A percentile compares a stretch with the other conserved stretches of the same genome.
Evolutionary conservation across 2,113 vertebrate genomes (phyloP).

Genomic region (Condylura cristata): DNA sequence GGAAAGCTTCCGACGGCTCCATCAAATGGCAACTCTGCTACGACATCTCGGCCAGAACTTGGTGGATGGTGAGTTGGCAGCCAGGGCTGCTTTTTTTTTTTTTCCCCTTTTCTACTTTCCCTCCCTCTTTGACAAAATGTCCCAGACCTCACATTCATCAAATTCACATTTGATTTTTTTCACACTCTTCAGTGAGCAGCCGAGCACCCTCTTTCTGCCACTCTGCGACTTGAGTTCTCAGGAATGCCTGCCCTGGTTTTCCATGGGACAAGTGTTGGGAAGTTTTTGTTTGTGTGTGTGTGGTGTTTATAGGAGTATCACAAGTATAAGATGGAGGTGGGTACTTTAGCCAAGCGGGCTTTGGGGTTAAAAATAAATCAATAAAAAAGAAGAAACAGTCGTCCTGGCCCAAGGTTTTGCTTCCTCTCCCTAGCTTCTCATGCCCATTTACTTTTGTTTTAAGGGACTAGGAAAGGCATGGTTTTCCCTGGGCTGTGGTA

Average conservation of each 20-base stretch:
- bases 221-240: slow-evolving; percentile 66
- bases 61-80: slow-evolving; percentile 99
- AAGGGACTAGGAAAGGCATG: neutral
- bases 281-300: neutral
- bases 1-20: slow-evolving; percentile 98
- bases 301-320: neutral
- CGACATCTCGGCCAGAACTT: slow-evolving; percentile 99
- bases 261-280: slow-evolving; percentile 52
- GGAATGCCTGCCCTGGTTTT: slow-evolving; percentile 54
- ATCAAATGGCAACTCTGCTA: slow-evolving; percentile 99
- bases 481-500: slow-evolving; percentile 35
- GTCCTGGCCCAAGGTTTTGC: slow-evolving; percentile 47
- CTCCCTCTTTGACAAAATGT: slow-evolving; percentile 92
- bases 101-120: slow-evolving; percentile 88
- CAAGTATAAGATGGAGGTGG: slow-evolving; percentile 54
- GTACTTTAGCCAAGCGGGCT: neutral
- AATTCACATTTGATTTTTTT: slow-evolving; percentile 92
- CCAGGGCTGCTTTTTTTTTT: slow-evolving; percentile 86
- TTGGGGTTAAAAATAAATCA: neutral
- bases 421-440: slow-evolving; percentile 64
- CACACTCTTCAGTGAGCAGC: slow-evolving; percentile 89
- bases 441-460: slow-evolving; percentile 65
- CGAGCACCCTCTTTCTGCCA: slow-evolving; percentile 85
- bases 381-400: neutral
- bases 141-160: slow-evolving; percentile 93